Evolutionary conservation across 2,888 invertebrate genomes (phyloP).

Genomic region (Mimas tiliae): DNA sequence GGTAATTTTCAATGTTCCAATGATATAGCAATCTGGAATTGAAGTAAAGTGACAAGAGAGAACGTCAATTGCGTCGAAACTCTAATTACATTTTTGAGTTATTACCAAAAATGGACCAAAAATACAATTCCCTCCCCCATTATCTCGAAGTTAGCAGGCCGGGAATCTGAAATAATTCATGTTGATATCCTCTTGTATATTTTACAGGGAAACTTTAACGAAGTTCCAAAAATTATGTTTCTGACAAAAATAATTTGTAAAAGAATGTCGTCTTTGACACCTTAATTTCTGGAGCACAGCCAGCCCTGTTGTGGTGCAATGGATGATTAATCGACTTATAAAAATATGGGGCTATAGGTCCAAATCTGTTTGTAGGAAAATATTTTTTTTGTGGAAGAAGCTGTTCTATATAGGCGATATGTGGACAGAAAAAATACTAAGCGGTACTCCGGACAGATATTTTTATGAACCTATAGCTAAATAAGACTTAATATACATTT

Average conservation of each 20-base stretch:
- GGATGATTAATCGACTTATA: no score
- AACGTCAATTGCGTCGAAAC: background rate
- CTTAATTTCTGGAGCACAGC: background rate
- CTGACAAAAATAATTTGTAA: background rate
- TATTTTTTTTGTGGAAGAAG: no score
- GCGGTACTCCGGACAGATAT: no score
- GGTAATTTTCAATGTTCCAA: background rate
- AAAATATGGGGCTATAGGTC: no score
- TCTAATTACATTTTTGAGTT: constrained; percentile 1
- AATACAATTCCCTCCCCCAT: background rate
- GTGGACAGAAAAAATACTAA: no score
- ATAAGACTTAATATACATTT: no score
- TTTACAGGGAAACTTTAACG: background rate
- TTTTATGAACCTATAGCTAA: no score
- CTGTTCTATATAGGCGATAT: no score
- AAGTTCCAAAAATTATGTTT: background rate
- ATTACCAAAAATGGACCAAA: background rate
- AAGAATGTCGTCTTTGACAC: background rate
- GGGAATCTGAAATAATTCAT: background rate
- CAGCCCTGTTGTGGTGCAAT: background rate
- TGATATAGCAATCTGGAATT: background rate
- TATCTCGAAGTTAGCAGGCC: background rate
- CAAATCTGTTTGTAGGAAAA: no score
- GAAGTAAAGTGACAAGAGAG: background rate
- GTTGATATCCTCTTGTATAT: background rate